A percentile compares a stretch with the other conserved stretches of the same genome.
phyloP scores from a whole-genome alignment of 1,140 invertebrate genomes.

The Calliopsis andreniformis region DNA sequence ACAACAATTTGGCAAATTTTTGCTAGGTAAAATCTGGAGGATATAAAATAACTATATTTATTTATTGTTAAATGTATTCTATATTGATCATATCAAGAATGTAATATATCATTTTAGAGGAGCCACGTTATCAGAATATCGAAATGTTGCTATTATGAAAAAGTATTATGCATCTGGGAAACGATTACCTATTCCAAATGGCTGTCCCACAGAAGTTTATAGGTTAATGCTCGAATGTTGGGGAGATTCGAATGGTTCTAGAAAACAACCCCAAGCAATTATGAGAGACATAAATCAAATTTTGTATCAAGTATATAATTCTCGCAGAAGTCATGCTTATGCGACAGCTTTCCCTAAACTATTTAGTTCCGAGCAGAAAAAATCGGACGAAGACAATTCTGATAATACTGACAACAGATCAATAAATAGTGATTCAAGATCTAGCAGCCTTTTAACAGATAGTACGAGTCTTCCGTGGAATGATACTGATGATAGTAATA shows the following conservation, averaged over 20 bases:
- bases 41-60: no score
- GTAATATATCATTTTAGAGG: constrained; percentile 23
- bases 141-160: constrained; percentile 31
- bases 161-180: constrained; percentile 87
- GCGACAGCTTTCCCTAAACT: constrained; percentile 80
- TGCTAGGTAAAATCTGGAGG: constrained; percentile 78
- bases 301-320: constrained; percentile 87
- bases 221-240: constrained; percentile 94
- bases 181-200: constrained; percentile 87
- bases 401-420: constrained; percentile 56
- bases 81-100: no score
- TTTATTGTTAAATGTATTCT: no score
- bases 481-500: constrained; percentile 71
- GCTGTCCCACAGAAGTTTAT: constrained; percentile 92
- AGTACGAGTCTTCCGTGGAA: constrained; percentile 73
- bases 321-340: constrained; percentile 83
- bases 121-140: constrained; percentile 17
- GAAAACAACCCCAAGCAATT: constrained; percentile 90
- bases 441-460: constrained; percentile 70
- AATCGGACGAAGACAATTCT: constrained; percentile 64
- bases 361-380: constrained; percentile 60
- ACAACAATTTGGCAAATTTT: constrained; percentile 96
- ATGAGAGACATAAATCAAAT: constrained; percentile 92
- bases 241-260: constrained; percentile 86
- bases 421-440: constrained; percentile 70